Evolutionary conservation across 1,140 invertebrate genomes (phyloP).

Genomic region (Drosophila azteca): DNA sequence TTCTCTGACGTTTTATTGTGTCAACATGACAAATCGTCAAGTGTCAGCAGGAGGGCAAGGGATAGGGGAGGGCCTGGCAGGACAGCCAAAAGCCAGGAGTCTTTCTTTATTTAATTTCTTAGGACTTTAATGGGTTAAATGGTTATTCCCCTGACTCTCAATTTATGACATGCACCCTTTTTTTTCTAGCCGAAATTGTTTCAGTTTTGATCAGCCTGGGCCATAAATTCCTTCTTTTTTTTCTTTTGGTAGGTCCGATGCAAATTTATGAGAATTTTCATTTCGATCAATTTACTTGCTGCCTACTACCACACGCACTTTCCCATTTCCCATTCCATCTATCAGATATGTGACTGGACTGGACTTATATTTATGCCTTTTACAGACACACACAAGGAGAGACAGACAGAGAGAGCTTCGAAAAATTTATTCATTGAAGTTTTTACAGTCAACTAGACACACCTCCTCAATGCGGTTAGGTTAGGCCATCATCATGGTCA

Average conservation of each 20-base stretch:
- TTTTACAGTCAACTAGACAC: constrained; percentile 78
- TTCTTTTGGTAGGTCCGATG: constrained; percentile 57
- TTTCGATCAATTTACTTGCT: constrained; percentile 73
- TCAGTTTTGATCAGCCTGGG: constrained; percentile 31
- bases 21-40: constrained; percentile 80
- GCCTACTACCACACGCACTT: constrained; percentile 33
- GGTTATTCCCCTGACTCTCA: constrained; percentile 3
- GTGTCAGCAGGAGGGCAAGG: constrained; percentile 47
- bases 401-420: constrained; percentile 29
- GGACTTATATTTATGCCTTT: constrained; percentile 66
- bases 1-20: constrained; percentile 71
- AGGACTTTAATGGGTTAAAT: constrained; percentile 64
- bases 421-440: constrained; percentile 82
- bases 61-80: not conserved
- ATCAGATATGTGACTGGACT: constrained; percentile 24
- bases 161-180: constrained; percentile 15
- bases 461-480: constrained; percentile 70
- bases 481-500: constrained; percentile 21
- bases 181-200: constrained; percentile 14
- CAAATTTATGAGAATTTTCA: constrained; percentile 75
- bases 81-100: not conserved
- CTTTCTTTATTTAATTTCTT: constrained; percentile 72
- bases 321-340: not conserved
- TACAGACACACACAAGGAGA: constrained; percentile 15
- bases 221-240: constrained; percentile 60